These are phyloP conservation scores for Endotricha flammealis DNA, from an alignment of 2,888 invertebrate species.

Conservation along the genomic window DNA sequence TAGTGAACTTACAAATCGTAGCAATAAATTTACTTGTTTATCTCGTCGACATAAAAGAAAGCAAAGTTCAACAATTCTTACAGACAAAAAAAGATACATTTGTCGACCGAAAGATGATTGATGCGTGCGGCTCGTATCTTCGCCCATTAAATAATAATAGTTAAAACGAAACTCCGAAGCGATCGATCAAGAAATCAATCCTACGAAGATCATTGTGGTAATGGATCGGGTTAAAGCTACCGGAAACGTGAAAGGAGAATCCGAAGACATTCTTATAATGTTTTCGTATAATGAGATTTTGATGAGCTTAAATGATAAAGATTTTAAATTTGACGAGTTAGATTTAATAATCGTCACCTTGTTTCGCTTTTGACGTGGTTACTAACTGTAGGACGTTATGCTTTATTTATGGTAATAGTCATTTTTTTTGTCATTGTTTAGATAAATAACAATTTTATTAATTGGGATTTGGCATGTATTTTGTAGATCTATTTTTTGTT, in stretches of 20 bases:
- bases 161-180: conserved; percentile 55
- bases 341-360: too few relatives aligned
- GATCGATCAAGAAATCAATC: conserved; percentile 76
- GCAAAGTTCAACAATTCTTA: conserved; percentile 42
- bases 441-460: too few relatives aligned
- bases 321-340: conserved; percentile 13
- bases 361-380: too few relatives aligned
- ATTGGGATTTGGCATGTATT: too few relatives aligned
- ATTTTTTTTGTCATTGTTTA: too few relatives aligned
- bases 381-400: too few relatives aligned
- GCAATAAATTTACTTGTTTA: conserved; percentile 34
- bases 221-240: conserved; percentile 68
- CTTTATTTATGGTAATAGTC: too few relatives aligned
- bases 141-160: conserved; percentile 74
- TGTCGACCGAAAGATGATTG: conserved; percentile 66
- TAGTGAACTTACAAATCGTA: conserved; percentile 15
- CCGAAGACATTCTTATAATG: conserved; percentile 24
- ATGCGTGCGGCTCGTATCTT: conserved; percentile 60
- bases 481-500: too few relatives aligned
- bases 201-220: conserved; percentile 55
- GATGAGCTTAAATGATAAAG: conserved; percentile 18
- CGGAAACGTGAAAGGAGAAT: conserved; percentile 48
- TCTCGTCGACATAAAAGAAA: conserved; percentile 41
- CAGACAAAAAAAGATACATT: conserved; percentile 53
- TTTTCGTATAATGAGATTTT: conserved; percentile 26